Percentiles rank a stretch among this genome's conserved stretches.
phyloP scores from a whole-genome alignment of 2,113 vertebrate species.

The Sardina pilchardus region DNA sequence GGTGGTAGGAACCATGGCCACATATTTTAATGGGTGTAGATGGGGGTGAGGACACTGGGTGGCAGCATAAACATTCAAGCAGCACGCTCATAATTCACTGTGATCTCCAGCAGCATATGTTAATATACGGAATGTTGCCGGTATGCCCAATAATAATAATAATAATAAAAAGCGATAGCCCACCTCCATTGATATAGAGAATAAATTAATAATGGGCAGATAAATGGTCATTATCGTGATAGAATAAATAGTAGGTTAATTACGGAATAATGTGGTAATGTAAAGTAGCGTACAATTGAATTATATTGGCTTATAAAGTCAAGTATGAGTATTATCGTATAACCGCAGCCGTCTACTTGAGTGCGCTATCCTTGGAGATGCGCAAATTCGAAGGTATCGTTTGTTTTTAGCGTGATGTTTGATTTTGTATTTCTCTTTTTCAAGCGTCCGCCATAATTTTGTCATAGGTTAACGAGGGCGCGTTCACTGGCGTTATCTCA shows the following conservation, averaged over 20 bases:
- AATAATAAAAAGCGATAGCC: background rate
- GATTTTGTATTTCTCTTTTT: too few species aligned
- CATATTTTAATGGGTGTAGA: background rate
- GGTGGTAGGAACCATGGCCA: background rate
- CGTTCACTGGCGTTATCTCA: background rate
- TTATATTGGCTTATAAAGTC: too few species aligned
- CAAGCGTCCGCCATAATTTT: background rate
- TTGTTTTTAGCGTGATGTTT: background rate
- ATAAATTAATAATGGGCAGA: background rate
- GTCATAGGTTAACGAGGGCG: background rate
- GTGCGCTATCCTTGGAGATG: background rate
- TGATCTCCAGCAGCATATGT: background rate
- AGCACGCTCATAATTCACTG: background rate
- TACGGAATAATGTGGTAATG: background rate
- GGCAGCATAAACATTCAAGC: slow-evolving; percentile 1
- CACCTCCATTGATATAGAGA: background rate
- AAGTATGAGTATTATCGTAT: too few species aligned
- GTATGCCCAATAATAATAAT: too few species aligned
- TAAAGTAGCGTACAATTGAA: background rate
- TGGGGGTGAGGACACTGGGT: background rate
- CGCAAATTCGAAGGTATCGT: background rate
- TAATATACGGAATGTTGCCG: background rate
- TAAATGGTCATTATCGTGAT: background rate
- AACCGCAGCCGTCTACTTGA: too few species aligned
- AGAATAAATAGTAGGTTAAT: background rate